Percentiles rank a stretch among this genome's conserved stretches.
Evolutionary conservation across 2,113 vertebrate species (phyloP).

Genomic region (Herpetotheres cachinnans): DNA sequence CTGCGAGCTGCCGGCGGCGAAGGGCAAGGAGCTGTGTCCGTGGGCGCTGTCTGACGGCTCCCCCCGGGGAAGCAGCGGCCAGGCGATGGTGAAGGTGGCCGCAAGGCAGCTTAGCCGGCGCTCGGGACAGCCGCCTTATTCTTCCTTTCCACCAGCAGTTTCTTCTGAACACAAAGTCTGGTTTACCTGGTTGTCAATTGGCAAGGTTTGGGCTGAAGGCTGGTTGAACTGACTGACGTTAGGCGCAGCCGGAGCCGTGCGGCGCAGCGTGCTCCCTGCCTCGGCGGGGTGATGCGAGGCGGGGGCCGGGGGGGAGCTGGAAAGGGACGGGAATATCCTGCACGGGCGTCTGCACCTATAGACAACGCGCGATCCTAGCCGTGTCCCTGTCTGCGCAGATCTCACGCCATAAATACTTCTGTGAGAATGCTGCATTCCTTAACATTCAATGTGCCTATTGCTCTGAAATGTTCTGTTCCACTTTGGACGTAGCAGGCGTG

Average conservation of each 20-base stretch:
- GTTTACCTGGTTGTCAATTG: background rate
- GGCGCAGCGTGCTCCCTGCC: background rate
- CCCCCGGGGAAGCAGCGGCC: background rate
- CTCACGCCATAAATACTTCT: background rate
- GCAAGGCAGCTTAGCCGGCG: background rate
- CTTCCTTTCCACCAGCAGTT: background rate
- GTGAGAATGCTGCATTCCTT: background rate
- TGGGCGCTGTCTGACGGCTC: background rate
- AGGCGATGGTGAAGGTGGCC: background rate
- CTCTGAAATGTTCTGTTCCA: background rate
- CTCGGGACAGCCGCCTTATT: background rate
- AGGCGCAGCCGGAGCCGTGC: background rate
- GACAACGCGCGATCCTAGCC: accelerated
- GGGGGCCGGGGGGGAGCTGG: background rate
- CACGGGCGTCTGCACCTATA: background rate
- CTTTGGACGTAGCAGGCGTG: background rate
- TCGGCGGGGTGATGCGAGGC: background rate
- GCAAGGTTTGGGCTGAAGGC: background rate
- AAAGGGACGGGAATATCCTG: background rate
- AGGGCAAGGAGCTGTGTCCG: background rate
- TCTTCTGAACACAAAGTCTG: background rate
- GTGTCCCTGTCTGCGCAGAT: background rate
- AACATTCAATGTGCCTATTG: background rate
- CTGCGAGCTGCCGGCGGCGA: background rate
- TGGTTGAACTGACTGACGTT: background rate